Percentiles rank a stretch among this genome's conserved stretches.
These are phyloP conservation scores for Tetrapedia diversipes DNA, from an alignment of 2,888 invertebrate species.

Conservation along the genomic window DNA sequence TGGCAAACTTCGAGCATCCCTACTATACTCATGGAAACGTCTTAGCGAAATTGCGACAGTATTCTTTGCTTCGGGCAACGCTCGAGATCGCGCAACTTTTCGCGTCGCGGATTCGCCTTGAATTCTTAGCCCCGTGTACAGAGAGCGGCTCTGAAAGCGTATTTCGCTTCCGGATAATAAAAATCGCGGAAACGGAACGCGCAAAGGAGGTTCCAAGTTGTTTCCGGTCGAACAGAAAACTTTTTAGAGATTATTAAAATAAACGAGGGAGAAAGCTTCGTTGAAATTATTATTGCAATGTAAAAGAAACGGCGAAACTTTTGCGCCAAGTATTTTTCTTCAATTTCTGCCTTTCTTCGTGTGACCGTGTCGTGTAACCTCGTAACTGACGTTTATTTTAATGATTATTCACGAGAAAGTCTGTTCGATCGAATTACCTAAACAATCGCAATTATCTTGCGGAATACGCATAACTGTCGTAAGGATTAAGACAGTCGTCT, in stretches of 20 bases:
- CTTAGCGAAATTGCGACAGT: slow-evolving; percentile 15
- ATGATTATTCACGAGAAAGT: too few relatives aligned
- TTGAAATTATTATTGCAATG: slow-evolving; percentile 13
- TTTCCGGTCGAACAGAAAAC: background rate
- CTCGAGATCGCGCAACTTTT: slow-evolving; percentile 19
- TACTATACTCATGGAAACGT: background rate
- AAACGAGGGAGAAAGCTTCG: slow-evolving; percentile 21
- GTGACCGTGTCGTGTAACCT: too few relatives aligned
- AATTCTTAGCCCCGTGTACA: slow-evolving; percentile 4
- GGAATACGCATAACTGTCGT: too few relatives aligned
- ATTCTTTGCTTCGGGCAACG: slow-evolving; percentile 36
- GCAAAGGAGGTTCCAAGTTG: slow-evolving; percentile 1
- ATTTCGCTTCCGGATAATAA: slow-evolving; percentile 21
- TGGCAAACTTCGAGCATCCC: background rate
- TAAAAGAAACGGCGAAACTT: too few relatives aligned
- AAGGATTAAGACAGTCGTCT: too few relatives aligned
- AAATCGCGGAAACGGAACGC: slow-evolving; percentile 24
- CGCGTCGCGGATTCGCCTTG: slow-evolving; percentile 18
- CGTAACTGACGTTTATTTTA: too few relatives aligned
- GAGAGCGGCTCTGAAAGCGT: slow-evolving; percentile 27
- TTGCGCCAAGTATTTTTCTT: too few relatives aligned
- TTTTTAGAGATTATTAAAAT: slow-evolving; percentile 12
- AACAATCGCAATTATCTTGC: too few relatives aligned
- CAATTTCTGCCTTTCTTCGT: too few relatives aligned
- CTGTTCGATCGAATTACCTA: too few relatives aligned